Evolutionary conservation across 2,113 vertebrate genomes (phyloP), one percentile per base, ranked within the genome.

Genomic region (Pandion haliaetus): DNA sequence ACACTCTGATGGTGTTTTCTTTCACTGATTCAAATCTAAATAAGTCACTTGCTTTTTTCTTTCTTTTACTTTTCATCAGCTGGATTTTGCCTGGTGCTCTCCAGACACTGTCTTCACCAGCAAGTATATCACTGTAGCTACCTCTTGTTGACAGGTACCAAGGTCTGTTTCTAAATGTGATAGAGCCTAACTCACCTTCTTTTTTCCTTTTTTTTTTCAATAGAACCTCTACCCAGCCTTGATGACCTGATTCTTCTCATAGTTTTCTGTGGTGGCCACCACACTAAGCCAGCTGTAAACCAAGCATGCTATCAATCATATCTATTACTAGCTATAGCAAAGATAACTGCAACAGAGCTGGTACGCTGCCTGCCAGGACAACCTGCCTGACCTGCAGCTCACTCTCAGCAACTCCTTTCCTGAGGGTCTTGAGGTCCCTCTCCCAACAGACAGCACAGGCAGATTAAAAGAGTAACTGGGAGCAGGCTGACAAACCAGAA

Each of bases 291-390:
- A 17, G 7, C 45, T 59, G n/a, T n/a, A 82, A 81, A 72, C 15
- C 42, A 61, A 65, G 16, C 8, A 58, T 31, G 19, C 12, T 45
- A 38, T 31, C 0, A 0, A 38, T 31, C 0, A 0, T 38, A 50
- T 25, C 55, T 50, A 2, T 12, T 12, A 76, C n/a, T 31, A 79
- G 13, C 14, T 71, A 16, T 26, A 59, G 47, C n/a, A 54, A 58
- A 65, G 55, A 61, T 26, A 9, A n/a, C 36, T 1, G 3, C 36
- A 63, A 29, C 3, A 82, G 42, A 82, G n/a, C 52, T 54, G 40
- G 17, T 25, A 59, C 2, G 0, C 14, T 6, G 5, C 21, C n/a
- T 49, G 19, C 28, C 45, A 70, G 71, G 54, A 70, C 21, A 89
- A 15, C 38, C 17, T 77, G 31, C 31, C 66, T 42, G 28, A 44